A percentile compares a stretch with the other conserved stretches of the same genome.
phyloP scores from a whole-genome alignment of 2,888 invertebrate species.

The Hyalella azteca region DNA sequence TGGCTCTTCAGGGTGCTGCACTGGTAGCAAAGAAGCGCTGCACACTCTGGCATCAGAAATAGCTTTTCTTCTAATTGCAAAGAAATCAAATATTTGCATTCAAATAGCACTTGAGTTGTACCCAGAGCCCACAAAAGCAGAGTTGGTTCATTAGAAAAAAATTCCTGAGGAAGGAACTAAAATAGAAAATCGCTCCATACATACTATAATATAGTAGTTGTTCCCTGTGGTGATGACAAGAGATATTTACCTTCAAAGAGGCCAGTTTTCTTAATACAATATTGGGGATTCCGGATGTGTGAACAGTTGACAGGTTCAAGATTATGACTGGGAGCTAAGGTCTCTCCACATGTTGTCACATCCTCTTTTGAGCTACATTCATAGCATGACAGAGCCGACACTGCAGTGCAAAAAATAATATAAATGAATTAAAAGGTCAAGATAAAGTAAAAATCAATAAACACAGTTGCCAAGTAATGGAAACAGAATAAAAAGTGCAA shows the following conservation, averaged over 20 bases:
- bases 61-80: too few relatives aligned
- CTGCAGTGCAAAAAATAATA: neutral
- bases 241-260: slow-evolving; percentile 75
- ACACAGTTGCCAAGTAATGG: too few relatives aligned
- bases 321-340: slow-evolving; percentile 47
- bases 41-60: slow-evolving; percentile 8
- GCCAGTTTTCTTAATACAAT: slow-evolving; percentile 66
- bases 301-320: slow-evolving; percentile 48
- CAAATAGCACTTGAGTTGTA: too few relatives aligned
- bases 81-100: too few relatives aligned
- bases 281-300: slow-evolving; percentile 61
- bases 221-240: too few relatives aligned
- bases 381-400: neutral
- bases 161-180: too few relatives aligned
- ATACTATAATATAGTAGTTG: too few relatives aligned
- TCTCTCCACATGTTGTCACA: slow-evolving; percentile 53
- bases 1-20: slow-evolving; percentile 86
- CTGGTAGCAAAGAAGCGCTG: slow-evolving; percentile 79
- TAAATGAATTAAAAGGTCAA: neutral
- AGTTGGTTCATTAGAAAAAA: too few relatives aligned
- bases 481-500: too few relatives aligned
- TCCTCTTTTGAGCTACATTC: slow-evolving; percentile 16
- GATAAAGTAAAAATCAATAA: neutral
- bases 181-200: too few relatives aligned
- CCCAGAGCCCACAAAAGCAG: too few relatives aligned